Percentiles rank a stretch among this genome's conserved stretches.
Conservation (phyloP, 2,888 invertebrate species). For the Leptinotarsa tumamoca region DNA sequence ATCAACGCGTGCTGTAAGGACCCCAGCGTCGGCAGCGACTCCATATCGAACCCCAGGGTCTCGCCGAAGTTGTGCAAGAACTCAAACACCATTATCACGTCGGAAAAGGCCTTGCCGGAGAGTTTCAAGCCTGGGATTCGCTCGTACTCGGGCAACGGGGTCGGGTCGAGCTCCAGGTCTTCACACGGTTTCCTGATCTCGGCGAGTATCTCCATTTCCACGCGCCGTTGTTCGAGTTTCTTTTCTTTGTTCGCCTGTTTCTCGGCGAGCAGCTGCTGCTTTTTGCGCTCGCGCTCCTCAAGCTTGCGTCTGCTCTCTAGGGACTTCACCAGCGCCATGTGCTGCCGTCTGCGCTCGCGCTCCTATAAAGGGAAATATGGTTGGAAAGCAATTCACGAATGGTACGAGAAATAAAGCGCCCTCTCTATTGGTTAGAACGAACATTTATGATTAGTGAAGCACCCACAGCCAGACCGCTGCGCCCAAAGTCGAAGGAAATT, state of each 20-base stretch:
- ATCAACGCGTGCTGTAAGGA: conserved; percentile 88
- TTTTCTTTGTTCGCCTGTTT: conserved; percentile 87
- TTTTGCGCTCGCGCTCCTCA: conserved; percentile 85
- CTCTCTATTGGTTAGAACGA: background rate
- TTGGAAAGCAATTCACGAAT: background rate
- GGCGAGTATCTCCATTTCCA: conserved; percentile 76
- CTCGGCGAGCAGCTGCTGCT: conserved; percentile 84
- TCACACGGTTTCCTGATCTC: conserved; percentile 89
- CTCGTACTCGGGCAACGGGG: conserved; percentile 77
- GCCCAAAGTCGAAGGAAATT: background rate
- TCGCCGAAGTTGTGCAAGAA: conserved; percentile 97
- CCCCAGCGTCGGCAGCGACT: conserved; percentile 86
- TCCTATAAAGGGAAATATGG: conserved; percentile 24
- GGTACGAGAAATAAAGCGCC: background rate
- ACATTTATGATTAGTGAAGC: conserved; percentile 20
- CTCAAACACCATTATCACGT: conserved; percentile 95
- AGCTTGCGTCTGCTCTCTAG: conserved; percentile 87
- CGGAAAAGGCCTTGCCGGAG: conserved; percentile 90
- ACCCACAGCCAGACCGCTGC: conserved; percentile 19
- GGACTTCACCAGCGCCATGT: conserved; percentile 89
- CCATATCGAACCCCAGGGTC: conserved; percentile 92
- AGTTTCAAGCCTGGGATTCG: conserved; percentile 77
- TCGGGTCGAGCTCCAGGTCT: conserved; percentile 87
- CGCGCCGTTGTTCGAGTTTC: conserved; percentile 78
- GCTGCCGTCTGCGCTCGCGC: conserved; percentile 85